Base-by-base conservation (phyloP, 2,888 invertebrate species). In the Rhopalosiphum nymphaeae region DNA sequence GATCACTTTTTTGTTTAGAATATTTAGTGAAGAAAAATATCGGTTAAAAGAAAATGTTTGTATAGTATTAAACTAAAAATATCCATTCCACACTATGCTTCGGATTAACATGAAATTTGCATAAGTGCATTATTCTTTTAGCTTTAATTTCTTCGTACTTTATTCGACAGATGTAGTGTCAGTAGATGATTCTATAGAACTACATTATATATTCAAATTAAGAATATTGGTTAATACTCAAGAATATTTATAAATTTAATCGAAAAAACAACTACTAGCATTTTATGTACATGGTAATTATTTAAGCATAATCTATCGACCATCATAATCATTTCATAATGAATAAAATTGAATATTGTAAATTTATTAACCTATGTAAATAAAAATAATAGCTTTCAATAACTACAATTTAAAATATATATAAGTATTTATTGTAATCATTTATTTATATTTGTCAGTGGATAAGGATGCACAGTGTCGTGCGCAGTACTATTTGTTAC, bases 121-220 rank as follows among this genome's bases (percentile, higher is more conserved):
- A 92, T 88, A 92, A 88, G 67, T 67, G 61, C 87, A 53, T 88
- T 88, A 67, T 92, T 88, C 87, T 67, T 92, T 92, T 29, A 13
- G 49, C 4, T 67, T 88, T 53, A 67, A 92, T 92, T 61, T 53
- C 29, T n/a, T 21, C 53, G 25, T 67, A 21, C 10, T 67, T 87
- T 53, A 49, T 53, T 42, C 67, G 29, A 53, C 29, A 21, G 53
- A 5, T 46, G 46, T 29, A 57, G 25, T 49, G 61, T 44, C 57
- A 26, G 57, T n/a, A 86, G 16, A 85, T 26, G 25, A 11, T 57
- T 57, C 57, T 57, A 88, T 10, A 25, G 44, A 46, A 86, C 2
- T 21, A 5, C 57, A 36, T 46, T 61, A 46, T 26, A 46, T 61
- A 61, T 86, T 92, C 26, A 61, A 86, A 91, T 46, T n/a, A 91